phyloP scores from a whole-genome alignment of 37 sponge, comb jelly and placozoan species.

The Bolinopsis microptera region DNA sequence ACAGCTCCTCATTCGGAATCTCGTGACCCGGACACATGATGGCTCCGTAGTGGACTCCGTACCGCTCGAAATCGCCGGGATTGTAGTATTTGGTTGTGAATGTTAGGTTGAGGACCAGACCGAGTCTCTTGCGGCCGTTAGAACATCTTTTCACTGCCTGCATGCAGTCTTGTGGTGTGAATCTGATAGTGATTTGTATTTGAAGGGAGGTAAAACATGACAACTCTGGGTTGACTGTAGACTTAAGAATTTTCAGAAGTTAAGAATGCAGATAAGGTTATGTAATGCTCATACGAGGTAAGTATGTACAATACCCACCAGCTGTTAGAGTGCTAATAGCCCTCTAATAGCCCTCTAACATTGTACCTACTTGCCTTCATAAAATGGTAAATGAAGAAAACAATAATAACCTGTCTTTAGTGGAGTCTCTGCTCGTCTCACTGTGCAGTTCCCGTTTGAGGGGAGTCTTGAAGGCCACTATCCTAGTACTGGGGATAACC shows the following conservation, averaged over 20 bases:
- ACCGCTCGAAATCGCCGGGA: slow-evolving; percentile 25
- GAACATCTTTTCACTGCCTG: not conserved
- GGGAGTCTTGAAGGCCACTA: slow-evolving; percentile 80
- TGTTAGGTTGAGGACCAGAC: slow-evolving; percentile 31
- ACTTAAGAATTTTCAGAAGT: no score
- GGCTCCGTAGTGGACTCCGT: not conserved
- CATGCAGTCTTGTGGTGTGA: slow-evolving; percentile 35
- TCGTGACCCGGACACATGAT: slow-evolving; percentile 75
- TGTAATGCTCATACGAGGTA: no score
- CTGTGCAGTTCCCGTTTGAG: slow-evolving; percentile 66
- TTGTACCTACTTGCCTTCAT: no score
- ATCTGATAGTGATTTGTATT: slow-evolving; percentile 34
- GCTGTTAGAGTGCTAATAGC: no score
- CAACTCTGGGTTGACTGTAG: no score
- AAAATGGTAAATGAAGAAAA: not conserved
- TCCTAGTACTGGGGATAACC: slow-evolving; percentile 68
- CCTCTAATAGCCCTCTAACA: no score
- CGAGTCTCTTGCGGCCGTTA: not conserved
- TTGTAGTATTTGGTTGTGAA: slow-evolving; percentile 55
- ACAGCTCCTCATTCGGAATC: slow-evolving; percentile 76
- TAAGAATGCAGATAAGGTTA: no score
- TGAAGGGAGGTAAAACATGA: no score
- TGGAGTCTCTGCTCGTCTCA: not conserved
- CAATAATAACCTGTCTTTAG: not conserved
- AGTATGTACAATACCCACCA: no score